Conservation (phyloP, 2,888 invertebrate genomes). For the Drosophila bunnanda region DNA sequence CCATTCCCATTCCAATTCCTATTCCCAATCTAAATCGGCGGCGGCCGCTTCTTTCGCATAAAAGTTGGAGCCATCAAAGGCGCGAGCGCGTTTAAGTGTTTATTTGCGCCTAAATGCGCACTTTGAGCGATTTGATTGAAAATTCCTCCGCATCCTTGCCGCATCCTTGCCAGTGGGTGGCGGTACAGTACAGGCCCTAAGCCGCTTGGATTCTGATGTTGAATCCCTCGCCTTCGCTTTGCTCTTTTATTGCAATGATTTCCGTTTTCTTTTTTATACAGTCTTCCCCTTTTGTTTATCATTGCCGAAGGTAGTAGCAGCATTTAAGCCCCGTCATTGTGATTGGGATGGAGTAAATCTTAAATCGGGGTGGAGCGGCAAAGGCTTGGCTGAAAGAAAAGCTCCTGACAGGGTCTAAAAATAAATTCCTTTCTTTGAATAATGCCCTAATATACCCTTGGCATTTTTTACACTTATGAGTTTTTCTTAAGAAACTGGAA, state of each 20-base stretch:
- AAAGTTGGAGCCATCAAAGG: conserved; percentile 77
- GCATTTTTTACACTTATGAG: no score
- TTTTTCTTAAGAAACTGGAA: not conserved
- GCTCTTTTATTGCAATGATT: conserved; percentile 63
- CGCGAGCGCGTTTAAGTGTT: conserved; percentile 81
- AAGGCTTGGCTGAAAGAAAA: not conserved
- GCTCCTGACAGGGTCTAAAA: not conserved
- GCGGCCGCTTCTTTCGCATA: conserved; percentile 57
- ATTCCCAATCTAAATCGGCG: conserved; percentile 49
- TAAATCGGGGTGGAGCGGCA: conserved; percentile 5
- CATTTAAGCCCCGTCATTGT: conserved; percentile 29
- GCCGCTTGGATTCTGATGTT: conserved; percentile 47
- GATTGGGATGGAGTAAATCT: not conserved
- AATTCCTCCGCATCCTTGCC: conserved; percentile 60
- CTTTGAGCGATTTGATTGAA: conserved; percentile 81
- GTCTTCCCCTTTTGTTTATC: conserved; percentile 34
- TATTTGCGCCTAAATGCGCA: conserved; percentile 82
- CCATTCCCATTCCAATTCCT: conserved; percentile 13
- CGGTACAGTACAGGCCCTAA: conserved; percentile 12
- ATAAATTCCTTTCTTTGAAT: not conserved
- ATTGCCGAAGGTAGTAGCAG: conserved; percentile 29
- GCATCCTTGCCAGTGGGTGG: conserved; percentile 19
- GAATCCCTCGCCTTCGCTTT: conserved; percentile 48
- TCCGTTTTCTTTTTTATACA: conserved; percentile 53
- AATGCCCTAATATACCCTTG: not conserved